phyloP scores from a whole-genome alignment of 2,113 vertebrate species.

The Parotia lawesii region DNA sequence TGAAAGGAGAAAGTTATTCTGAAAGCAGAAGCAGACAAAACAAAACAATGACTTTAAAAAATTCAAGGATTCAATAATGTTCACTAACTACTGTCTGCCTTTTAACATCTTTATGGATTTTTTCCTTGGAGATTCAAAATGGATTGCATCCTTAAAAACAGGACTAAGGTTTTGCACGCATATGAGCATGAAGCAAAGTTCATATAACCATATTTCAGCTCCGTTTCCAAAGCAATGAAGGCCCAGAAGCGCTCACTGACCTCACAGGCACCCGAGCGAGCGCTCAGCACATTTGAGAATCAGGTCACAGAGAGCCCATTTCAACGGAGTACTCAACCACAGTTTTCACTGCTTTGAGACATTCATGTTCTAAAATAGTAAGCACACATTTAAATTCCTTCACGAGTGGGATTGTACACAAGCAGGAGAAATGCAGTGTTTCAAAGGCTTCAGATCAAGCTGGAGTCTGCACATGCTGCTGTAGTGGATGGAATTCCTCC shows the following conservation, averaged over 20 bases:
- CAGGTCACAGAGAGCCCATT: background rate
- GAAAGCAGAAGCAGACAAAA: conserved; percentile 11
- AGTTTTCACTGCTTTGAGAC: background rate
- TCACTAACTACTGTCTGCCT: background rate
- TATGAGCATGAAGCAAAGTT: background rate
- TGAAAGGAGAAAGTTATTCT: background rate
- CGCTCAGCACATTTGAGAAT: background rate
- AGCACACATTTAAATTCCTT: background rate
- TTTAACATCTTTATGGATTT: background rate
- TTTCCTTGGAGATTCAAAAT: conserved; percentile 1
- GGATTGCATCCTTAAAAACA: background rate
- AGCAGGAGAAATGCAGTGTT: background rate
- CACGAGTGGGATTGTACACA: rapidly evolving
- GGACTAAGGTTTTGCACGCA: background rate
- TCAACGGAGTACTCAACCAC: background rate
- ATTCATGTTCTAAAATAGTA: background rate
- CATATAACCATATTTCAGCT: background rate
- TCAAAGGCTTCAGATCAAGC: background rate
- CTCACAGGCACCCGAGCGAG: background rate
- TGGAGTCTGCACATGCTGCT: background rate
- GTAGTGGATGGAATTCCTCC: background rate
- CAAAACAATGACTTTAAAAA: background rate
- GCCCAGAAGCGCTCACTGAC: background rate
- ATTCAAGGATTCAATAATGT: background rate
- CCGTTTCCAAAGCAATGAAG: background rate